Evolutionary conservation across 1,140 invertebrate species (phyloP).

Genomic region (Lethocerus indicus): DNA sequence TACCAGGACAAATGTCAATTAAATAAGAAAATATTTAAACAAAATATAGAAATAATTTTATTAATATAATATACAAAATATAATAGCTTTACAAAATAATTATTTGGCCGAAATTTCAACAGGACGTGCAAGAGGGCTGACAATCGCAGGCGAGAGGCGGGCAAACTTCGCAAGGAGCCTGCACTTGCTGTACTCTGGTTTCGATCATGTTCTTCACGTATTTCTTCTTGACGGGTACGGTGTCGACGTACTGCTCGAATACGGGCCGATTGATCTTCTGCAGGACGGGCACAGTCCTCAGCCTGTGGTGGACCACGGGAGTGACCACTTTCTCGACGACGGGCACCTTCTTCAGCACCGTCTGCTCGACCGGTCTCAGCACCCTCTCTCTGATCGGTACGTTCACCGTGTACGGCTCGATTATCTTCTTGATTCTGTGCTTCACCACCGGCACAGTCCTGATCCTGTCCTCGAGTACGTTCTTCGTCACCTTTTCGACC

Average conservation of each 20-base stretch:
- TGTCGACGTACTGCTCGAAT: constrained; percentile 2
- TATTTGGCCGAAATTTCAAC: too few species aligned
- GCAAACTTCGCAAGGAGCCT: too few species aligned
- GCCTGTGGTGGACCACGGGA: background rate
- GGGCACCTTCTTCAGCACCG: constrained; percentile 4
- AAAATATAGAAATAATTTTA: too few species aligned
- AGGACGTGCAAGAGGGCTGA: too few species aligned
- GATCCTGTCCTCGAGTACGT: background rate
- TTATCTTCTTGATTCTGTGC: background rate
- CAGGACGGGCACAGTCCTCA: constrained; percentile 5
- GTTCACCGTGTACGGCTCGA: constrained; percentile 7
- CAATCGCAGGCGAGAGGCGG: too few species aligned
- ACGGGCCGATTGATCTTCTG: constrained; percentile 5
- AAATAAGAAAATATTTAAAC: too few species aligned
- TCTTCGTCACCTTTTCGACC: background rate
- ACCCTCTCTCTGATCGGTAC: constrained; percentile 4
- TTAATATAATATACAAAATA: too few species aligned
- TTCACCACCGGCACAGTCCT: constrained; percentile 4
- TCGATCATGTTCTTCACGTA: constrained; percentile 12
- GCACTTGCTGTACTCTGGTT: too few species aligned
- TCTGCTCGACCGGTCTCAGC: constrained; percentile 2
- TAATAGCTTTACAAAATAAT: too few species aligned
- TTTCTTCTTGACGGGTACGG: constrained; percentile 7
- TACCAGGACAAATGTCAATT: too few species aligned
- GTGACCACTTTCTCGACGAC: background rate